Conservation (phyloP, 92 coral and sea anemone species). For the Muricea muricata region DNA sequence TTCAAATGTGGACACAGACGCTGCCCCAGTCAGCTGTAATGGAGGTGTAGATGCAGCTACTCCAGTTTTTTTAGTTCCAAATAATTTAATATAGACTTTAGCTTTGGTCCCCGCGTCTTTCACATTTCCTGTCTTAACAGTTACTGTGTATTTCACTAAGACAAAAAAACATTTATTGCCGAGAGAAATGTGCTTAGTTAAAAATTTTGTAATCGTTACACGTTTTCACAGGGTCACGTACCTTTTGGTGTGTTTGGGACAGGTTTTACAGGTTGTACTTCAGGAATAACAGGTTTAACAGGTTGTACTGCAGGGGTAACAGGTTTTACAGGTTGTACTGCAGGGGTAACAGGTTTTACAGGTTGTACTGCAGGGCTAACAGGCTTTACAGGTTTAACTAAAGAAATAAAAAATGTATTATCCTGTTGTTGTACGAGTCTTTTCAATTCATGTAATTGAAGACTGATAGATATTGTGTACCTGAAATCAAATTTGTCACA, state of each 20-base stretch:
- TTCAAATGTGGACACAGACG: background rate
- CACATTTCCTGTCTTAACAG: slow-evolving; percentile 10
- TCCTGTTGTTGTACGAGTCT: no score
- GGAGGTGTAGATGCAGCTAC: background rate
- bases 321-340: background rate
- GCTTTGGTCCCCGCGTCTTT: background rate
- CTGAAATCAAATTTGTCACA: background rate
- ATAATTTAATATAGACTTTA: background rate
- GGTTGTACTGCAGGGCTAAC: background rate
- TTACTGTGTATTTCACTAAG: background rate
- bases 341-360: background rate
- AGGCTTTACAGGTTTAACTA: background rate
- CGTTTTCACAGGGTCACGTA: background rate
- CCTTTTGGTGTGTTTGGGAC: no score
- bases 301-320: background rate
- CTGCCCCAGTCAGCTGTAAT: background rate
- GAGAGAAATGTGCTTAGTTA: no score
- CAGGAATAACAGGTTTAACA: no score
- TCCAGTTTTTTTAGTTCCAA: background rate
- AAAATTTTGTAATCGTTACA: background rate
- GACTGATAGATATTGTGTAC: background rate
- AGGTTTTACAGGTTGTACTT: no score
- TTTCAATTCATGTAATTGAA: no score
- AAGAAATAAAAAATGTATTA: no score
- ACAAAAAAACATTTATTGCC: background rate